phyloP scores from a whole-genome alignment of 2,888 invertebrate genomes.

The Pandemis cinnamomeana region DNA sequence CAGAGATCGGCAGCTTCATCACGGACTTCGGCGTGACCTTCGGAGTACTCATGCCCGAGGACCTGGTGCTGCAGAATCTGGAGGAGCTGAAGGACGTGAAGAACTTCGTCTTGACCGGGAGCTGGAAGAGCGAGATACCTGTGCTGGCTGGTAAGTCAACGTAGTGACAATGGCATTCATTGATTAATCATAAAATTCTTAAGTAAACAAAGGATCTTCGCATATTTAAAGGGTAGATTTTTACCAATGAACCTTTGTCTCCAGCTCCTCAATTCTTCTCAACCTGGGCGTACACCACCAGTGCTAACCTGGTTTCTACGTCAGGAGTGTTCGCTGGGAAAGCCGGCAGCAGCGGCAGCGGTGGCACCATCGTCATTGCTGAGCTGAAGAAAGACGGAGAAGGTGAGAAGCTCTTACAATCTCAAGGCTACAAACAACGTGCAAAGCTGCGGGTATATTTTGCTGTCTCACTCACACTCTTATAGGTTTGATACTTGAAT shows the following conservation, averaged over 20 bases:
- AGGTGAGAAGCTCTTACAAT: constrained; percentile 50
- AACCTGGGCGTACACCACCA: constrained; percentile 63
- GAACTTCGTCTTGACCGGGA: constrained; percentile 63
- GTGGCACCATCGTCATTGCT: constrained; percentile 49
- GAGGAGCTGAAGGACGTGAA: constrained; percentile 51
- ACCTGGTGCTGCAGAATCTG: constrained; percentile 57
- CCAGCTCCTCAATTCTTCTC: constrained; percentile 61
- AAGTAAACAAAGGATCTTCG: not conserved
- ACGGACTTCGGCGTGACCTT: constrained; percentile 74
- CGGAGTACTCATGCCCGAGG: constrained; percentile 66
- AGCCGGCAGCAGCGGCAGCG: constrained; percentile 44
- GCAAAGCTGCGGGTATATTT: no score
- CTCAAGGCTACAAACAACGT: no score
- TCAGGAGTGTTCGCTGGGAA: constrained; percentile 56
- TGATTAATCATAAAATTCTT: not conserved
- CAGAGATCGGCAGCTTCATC: constrained; percentile 55
- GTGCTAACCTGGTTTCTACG: constrained; percentile 60
- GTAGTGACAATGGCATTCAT: no score
- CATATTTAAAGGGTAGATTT: not conserved
- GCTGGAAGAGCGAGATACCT: constrained; percentile 51
- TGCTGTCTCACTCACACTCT: no score
- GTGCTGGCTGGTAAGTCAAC: constrained; percentile 60
- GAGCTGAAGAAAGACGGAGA: constrained; percentile 55
- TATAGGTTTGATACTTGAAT: no score
- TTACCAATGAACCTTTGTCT: not conserved